These are phyloP conservation scores for Chrysocyon brachyurus DNA, from an alignment of 2,797 vertebrate species.

Conservation along the genomic window DNA sequence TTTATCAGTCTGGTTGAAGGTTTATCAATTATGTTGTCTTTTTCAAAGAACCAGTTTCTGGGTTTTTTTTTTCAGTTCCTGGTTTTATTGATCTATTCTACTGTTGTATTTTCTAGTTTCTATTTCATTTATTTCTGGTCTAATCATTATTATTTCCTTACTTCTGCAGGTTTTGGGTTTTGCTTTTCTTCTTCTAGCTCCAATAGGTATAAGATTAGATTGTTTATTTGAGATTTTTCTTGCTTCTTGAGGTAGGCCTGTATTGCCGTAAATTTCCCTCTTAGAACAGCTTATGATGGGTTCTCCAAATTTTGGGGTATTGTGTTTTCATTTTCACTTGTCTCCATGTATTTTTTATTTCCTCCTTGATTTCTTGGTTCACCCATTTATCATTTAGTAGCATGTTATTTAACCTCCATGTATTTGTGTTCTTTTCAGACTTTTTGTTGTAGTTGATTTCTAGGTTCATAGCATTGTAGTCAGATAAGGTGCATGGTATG, in stretches of 20 bases:
- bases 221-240: not conserved
- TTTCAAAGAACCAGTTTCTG: not conserved
- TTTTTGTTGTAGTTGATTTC: not conserved
- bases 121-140: not conserved
- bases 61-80: not conserved
- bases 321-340: not conserved
- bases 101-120: not conserved
- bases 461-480: not conserved
- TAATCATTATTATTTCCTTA: not conserved
- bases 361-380: not conserved
- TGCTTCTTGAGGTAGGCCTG: not conserved
- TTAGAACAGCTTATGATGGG: not conserved
- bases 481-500: not conserved
- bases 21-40: not conserved
- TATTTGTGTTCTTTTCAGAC: not conserved
- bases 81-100: not conserved
- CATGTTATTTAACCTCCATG: not conserved
- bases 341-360: not conserved
- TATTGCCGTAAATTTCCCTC: not conserved
- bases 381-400: not conserved
- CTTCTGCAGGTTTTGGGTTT: not conserved
- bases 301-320: not conserved
- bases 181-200: not conserved
- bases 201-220: not conserved
- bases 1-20: not conserved